Base-by-base conservation (phyloP, 1,140 invertebrate species). In the Homarus americanus region DNA sequence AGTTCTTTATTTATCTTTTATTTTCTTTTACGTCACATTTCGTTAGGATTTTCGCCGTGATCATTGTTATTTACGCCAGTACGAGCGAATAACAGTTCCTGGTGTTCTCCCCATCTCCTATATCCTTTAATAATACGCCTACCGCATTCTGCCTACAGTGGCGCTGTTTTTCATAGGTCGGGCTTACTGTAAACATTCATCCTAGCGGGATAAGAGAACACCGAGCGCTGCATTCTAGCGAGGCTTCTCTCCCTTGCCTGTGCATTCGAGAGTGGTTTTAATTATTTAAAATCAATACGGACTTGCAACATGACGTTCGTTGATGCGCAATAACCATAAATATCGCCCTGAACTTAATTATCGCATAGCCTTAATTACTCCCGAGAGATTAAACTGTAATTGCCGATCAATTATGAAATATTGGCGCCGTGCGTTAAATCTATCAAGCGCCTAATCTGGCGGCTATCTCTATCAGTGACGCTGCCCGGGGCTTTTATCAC, bases 321-420 rank as follows among this genome's bases (percentile, higher is more conserved):
- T 90, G 87, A 90, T 83, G 87, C 87, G 80, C 87, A 90, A 90
- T 90, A 90, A 90, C 87, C 87, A 90, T 90, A 90, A 90, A 90
- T 90, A 90, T 90, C 72, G 87, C 73, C 82, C 80, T 73, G 36
- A 90, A 90, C 80, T 90, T 83, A 90, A 90, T 90, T 90, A 90
- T 90, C 87, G 87, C 87, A 84, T 90, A 90, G 82, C 87, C 87
- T 90, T 90, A 90, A 90, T 90, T 90, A 76, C 87, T 76, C 80
- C 87, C 87, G 49, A 90, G 87, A 90, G 87, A 90, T 90, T 90
- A 90, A 90, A 90, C 79, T 90, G 87, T 90, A 90, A 90, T 90
- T 90, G 87, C 69, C 80, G 87, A 90, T 90, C 87, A 83, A 90
- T 90, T 90, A 90, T 90, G 87, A 90, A 90, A 84, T 90, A 90